Percentiles rank a stretch among this genome's conserved stretches.
Conservation (phyloP, 2,797 vertebrate genomes). For the Phrynocephalus vlangalii region DNA sequence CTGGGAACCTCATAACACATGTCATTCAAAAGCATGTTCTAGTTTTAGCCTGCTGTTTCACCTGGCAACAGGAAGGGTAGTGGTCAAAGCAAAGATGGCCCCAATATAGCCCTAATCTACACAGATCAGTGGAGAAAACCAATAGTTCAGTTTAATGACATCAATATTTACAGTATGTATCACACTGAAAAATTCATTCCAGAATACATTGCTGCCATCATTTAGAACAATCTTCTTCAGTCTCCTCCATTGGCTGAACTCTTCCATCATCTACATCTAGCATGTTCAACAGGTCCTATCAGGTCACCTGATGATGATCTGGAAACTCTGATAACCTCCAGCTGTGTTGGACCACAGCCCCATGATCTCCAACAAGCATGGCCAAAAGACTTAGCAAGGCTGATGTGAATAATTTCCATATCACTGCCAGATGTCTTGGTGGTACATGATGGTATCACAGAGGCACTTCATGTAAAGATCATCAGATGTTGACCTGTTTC, state of each 20-base stretch:
- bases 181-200: neutral
- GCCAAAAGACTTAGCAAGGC: neutral
- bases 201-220: neutral
- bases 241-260: too few species aligned
- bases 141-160: neutral
- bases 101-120: too few species aligned
- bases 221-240: neutral
- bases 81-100: neutral
- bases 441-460: neutral
- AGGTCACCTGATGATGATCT: too few species aligned
- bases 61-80: neutral
- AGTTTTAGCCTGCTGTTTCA: neutral
- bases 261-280: too few species aligned
- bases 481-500: too few species aligned
- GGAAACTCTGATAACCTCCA: neutral
- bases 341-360: neutral
- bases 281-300: too few species aligned
- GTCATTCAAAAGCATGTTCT: slow-evolving; percentile 12
- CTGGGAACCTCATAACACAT: slow-evolving; percentile 30
- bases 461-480: neutral
- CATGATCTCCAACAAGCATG: neutral
- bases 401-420: neutral
- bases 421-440: neutral
- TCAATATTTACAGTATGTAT: neutral
- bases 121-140: neutral